Base-by-base conservation (phyloP, 2,797 vertebrate species). In the Sitta carolinensis region DNA sequence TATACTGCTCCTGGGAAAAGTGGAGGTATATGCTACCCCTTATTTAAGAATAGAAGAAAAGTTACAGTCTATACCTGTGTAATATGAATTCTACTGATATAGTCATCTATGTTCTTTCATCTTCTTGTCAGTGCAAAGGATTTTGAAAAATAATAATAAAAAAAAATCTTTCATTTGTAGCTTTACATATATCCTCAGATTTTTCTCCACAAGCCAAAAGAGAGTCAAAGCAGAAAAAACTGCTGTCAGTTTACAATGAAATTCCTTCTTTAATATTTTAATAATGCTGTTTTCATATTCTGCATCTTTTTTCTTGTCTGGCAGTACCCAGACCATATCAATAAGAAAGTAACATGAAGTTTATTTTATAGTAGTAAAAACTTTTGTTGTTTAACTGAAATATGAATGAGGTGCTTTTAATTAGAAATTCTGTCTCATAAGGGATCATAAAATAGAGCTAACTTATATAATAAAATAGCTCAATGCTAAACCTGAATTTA, bases 31-130 rank as follows among this genome's bases (percentile, higher is more conserved):
- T 82, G 29, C 17, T 76, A 75, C 27, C 3, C 27, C 14, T 92
- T 85, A 93, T 50, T 94, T 81, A 88, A 83, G 47, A 40, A 36
- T 32, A 72, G 72, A 84, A 78, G 42, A 61, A 91, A 87, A 85
- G 58, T 72, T 50, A 62, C 50, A 64, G 22, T 55, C 30, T 63
- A 52, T 14, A 52, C 27, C n/a, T 34, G 8, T 76, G 74, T 38
- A 78, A 79, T 82, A 55, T 54, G 55, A 82, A 89, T 88, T 93
- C 34, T 62, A 86, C 51, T 87, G 51, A 66, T 82, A 55, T 1
- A 85, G n/a, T 17, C 22, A 85, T 58, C 26, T 26, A 4, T 55
- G 25, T 45, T 66, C 43, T 90, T 93, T 81, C 67, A 78, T 78
- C 79, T 90, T 64, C 62, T 66, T 94, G 63, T 81, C 32, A 84